These are phyloP conservation scores for Bolinopsis microptera DNA, from an alignment of 37 sponge, comb jelly and placozoan species.

Conservation along the genomic window DNA sequence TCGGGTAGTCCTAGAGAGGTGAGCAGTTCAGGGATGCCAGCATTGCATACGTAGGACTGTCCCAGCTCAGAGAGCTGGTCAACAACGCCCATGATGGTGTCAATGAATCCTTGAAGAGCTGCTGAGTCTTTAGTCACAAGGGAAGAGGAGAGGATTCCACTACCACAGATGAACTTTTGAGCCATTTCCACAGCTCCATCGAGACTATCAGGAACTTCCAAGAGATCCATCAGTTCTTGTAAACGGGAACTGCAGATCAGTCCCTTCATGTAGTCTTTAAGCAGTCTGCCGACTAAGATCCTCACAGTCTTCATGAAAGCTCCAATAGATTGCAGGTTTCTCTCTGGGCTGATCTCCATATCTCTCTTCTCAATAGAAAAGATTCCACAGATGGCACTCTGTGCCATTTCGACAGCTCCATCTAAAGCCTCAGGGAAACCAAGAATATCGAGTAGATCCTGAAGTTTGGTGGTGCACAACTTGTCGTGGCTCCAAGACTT, in stretches of 20 bases:
- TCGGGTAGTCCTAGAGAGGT: neutral
- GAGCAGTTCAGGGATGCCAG: neutral
- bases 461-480: neutral
- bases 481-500: neutral
- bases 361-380: neutral
- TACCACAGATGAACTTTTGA: constrained; percentile 7
- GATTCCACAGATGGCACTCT: neutral
- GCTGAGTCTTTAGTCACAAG: neutral
- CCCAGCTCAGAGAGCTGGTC: neutral
- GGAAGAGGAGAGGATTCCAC: neutral
- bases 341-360: neutral
- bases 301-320: neutral
- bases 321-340: neutral
- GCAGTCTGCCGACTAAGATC: neutral
- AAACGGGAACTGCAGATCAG: neutral
- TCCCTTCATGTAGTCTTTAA: neutral
- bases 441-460: neutral
- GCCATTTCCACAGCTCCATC: neutral
- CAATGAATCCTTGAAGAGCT: neutral
- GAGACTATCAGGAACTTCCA: neutral
- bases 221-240: constrained; percentile 10
- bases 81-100: neutral
- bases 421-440: neutral
- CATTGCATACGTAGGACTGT: neutral
- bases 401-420: constrained; percentile 8